These are phyloP conservation scores for Tanytarsus gracilentus DNA, from an alignment of 2,888 invertebrate species.

Conservation along the genomic window DNA sequence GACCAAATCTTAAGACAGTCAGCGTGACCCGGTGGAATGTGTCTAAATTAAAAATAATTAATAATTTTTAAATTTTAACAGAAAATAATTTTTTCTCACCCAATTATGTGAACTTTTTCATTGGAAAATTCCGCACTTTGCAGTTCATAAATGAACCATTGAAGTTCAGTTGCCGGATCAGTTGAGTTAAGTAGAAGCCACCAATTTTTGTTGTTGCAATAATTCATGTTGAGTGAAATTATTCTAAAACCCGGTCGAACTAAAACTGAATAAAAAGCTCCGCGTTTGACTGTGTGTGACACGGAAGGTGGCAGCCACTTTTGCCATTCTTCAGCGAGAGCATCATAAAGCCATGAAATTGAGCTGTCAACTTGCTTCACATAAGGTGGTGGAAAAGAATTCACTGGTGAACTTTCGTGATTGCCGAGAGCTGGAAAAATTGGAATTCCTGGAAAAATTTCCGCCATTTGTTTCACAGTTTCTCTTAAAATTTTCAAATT, in stretches of 20 bases:
- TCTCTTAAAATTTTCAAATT: constrained; percentile 78
- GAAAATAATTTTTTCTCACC: constrained; percentile 34
- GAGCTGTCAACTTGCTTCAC: constrained; percentile 70
- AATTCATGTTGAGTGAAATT: constrained; percentile 93
- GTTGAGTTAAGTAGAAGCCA: constrained; percentile 90
- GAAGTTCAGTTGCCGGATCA: constrained; percentile 89
- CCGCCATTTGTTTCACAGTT: constrained; percentile 74
- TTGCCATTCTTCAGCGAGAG: constrained; percentile 80
- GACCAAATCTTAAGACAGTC: constrained; percentile 95
- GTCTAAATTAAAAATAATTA: constrained; percentile 95
- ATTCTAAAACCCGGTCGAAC: constrained; percentile 84
- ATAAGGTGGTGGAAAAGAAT: constrained; percentile 84
- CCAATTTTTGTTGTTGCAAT: constrained; percentile 94
- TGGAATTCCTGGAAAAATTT: constrained; percentile 82
- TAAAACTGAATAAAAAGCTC: constrained; percentile 85
- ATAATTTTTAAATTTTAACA: constrained; percentile 40
- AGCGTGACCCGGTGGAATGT: constrained; percentile 89
- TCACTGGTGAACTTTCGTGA: constrained; percentile 92
- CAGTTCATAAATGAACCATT: constrained; percentile 90
- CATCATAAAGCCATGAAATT: constrained; percentile 87
- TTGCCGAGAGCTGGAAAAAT: constrained; percentile 94
- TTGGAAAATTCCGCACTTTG: constrained; percentile 89
- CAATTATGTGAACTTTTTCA: constrained; percentile 95
- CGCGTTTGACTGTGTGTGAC: constrained; percentile 74
- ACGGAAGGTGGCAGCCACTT: constrained; percentile 85